Percentiles rank a stretch among this genome's conserved stretches.
phyloP scores from a whole-genome alignment of 2,113 vertebrate species.

The Eulacestoma nigropectus region DNA sequence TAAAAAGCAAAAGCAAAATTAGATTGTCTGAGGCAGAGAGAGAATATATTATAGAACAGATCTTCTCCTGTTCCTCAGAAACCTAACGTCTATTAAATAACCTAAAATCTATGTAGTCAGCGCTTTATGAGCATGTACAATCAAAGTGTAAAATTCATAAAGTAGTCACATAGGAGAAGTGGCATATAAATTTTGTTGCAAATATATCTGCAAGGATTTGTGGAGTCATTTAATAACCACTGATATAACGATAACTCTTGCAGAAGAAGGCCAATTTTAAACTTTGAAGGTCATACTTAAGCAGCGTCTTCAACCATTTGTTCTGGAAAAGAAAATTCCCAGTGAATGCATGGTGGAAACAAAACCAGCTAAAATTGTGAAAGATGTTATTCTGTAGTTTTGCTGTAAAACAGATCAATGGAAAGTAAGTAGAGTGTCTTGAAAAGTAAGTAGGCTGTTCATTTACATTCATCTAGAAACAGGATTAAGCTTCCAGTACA shows the following conservation, averaged over 20 bases:
- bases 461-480: neutral
- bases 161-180: neutral
- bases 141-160: slow-evolving; percentile 2
- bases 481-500: neutral
- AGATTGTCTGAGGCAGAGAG: neutral
- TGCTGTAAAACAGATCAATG: neutral
- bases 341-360: neutral
- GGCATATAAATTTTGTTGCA: neutral
- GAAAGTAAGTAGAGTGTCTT: neutral
- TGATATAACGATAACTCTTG: neutral
- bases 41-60: neutral
- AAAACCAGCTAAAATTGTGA: neutral
- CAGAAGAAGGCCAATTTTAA: neutral
- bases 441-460: neutral
- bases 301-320: neutral
- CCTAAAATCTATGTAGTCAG: neutral
- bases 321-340: neutral
- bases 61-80: neutral
- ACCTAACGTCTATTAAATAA: neutral
- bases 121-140: neutral
- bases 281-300: neutral
- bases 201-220: neutral
- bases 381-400: neutral
- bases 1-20: neutral
- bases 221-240: neutral